Evolutionary conservation across 1,140 invertebrate species (phyloP), one percentile per base, ranked within the genome.

Genomic region (Armadillidium nasatum): DNA sequence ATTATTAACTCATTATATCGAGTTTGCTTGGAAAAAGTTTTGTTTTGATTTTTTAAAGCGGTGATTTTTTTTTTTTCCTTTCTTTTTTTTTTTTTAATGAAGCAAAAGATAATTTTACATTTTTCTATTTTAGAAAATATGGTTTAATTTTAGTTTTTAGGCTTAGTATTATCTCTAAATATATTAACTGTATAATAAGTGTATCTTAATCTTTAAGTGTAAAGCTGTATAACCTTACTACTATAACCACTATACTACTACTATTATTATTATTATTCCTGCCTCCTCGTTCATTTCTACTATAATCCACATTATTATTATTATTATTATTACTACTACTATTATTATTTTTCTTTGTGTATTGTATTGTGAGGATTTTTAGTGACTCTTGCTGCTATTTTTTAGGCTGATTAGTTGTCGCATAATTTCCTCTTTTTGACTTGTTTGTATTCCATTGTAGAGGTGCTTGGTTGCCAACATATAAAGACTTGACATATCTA

Each of bases 371-470:
- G 33, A 33, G 33, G 33, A 33, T 33, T 33, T 33, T 33, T 33
- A 33, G 33, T 33, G 33, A 33, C 33, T 33, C 33, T 33, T 6
- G 33, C 33, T 33, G 33, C 33, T 33, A 33, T 33, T 33, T 33
- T 33, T 33, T 60, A 60, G 50, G 50, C 50, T 13, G 11, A 60
- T 60, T 60, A 60, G 50, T 60, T 60, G 50, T 60, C 2, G 19
- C 50, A 1, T 13, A 60, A 15, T 60, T 19, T 60, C 19, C 50
- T 60, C 19, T 60, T 60, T 15, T 15, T 19, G 11, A 60, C 50
- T 60, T 60, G 50, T 60, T 60, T 60, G 50, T 60, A 60, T 60
- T 60, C 19, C 50, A 60, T 60, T 60, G 50, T 60, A 60, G 50
- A 60, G 50, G 50, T 60, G 50, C 50, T 60, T 60, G 50, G 50